Conservation (phyloP, 1,140 invertebrate genomes). For the Drosophila serrata region DNA sequence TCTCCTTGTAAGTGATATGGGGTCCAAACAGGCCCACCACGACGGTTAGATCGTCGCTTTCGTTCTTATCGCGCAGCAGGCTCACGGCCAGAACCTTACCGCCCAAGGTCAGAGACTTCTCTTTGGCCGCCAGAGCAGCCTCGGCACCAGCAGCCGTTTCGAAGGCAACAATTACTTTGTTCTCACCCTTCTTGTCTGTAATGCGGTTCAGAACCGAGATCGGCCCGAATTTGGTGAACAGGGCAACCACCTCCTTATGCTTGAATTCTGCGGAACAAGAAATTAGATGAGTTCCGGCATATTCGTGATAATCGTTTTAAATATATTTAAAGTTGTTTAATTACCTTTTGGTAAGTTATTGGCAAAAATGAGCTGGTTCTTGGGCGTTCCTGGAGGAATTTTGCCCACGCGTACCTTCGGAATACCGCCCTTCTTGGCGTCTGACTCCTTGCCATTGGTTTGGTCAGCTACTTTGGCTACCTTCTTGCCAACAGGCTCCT, state of each 20-base stretch:
- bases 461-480: constrained; percentile 3
- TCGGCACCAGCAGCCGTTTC: constrained; percentile 42
- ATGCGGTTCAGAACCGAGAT: constrained; percentile 40
- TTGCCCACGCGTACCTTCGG: constrained; percentile 50
- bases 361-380: constrained; percentile 32
- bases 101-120: constrained; percentile 46
- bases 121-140: constrained; percentile 55
- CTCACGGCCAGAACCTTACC: constrained; percentile 25
- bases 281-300: background rate
- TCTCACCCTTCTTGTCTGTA: constrained; percentile 25
- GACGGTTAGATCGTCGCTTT: constrained; percentile 39
- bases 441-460: constrained; percentile 2
- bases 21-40: constrained; percentile 47
- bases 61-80: background rate
- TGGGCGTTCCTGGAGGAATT: constrained; percentile 46
- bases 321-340: background rate
- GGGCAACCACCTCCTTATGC: constrained; percentile 50
- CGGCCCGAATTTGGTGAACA: constrained; percentile 66
- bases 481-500: constrained; percentile 46
- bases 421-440: constrained; percentile 45
- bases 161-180: constrained; percentile 45
- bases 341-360: constrained; percentile 59
- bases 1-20: constrained; percentile 29
- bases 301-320: background rate
- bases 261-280: constrained; percentile 38